Percentiles rank a stretch among this genome's conserved stretches.
Evolutionary conservation across 2,797 vertebrate species (phyloP).

Genomic region (Podarcis siculus): DNA sequence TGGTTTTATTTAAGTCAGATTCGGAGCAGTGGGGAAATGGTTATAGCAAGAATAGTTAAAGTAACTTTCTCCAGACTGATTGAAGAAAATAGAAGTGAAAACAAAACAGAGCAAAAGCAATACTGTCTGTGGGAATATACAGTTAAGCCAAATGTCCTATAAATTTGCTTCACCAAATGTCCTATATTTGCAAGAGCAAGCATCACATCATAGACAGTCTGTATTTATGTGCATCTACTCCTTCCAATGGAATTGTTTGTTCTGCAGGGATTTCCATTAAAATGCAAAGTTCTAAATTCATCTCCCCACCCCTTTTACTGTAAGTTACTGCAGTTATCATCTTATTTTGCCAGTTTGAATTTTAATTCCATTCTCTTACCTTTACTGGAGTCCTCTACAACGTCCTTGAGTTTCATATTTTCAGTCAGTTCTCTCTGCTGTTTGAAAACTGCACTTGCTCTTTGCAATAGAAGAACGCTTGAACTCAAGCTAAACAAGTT

Average conservation of each 20-base stretch:
- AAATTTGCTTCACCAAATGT: background rate
- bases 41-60: background rate
- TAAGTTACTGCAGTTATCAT: background rate
- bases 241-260: background rate
- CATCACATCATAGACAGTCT: background rate
- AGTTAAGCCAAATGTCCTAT: background rate
- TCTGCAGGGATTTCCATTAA: background rate
- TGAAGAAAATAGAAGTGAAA: background rate
- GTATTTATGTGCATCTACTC: background rate
- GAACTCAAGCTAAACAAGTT: background rate
- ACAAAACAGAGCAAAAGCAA: background rate
- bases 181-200: background rate
- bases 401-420: background rate
- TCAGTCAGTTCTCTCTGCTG: background rate
- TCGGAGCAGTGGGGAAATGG: background rate
- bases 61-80: slow-evolving; percentile 28
- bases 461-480: background rate
- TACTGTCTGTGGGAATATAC: background rate
- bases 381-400: background rate
- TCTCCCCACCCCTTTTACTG: background rate
- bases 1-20: background rate
- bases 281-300: background rate
- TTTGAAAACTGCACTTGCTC: background rate
- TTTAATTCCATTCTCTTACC: background rate
- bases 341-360: background rate